A percentile compares a stretch with the other conserved stretches of the same genome.
phyloP scores from a whole-genome alignment of 2,113 vertebrate species.

The Gobio gobio region DNA sequence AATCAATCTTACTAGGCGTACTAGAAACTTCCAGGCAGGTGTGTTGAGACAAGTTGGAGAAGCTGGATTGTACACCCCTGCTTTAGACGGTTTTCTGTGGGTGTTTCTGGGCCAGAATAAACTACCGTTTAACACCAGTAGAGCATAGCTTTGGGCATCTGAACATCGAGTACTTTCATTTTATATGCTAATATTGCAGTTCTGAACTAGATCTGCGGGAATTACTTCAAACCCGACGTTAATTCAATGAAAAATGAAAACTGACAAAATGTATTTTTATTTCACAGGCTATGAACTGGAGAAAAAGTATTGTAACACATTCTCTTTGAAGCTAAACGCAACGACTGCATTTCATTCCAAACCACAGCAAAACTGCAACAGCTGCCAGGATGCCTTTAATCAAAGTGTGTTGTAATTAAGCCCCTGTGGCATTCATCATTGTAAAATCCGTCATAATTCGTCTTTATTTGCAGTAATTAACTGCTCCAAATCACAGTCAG shows the following conservation, averaged over 20 bases:
- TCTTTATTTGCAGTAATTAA: conserved; percentile 56
- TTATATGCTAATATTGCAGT: neutral
- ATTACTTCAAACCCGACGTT: conserved; percentile 28
- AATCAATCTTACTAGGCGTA: too few species aligned
- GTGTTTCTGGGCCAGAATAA: too few species aligned
- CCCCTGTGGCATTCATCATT: conserved; percentile 62
- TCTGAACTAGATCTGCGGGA: conserved; percentile 15
- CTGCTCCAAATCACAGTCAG: conserved; percentile 36
- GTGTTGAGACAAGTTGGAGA: too few species aligned
- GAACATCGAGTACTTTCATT: neutral
- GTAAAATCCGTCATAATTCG: conserved; percentile 61
- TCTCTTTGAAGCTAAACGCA: conserved; percentile 11
- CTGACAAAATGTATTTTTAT: neutral
- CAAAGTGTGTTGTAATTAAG: conserved; percentile 32
- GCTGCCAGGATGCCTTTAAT: conserved; percentile 36
- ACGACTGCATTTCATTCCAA: neutral
- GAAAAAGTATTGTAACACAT: neutral
- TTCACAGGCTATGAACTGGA: neutral
- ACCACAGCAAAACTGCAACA: conserved; percentile 31
- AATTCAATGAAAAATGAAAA: neutral
- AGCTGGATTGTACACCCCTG: too few species aligned
- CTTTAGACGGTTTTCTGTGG: too few species aligned
- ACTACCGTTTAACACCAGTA: too few species aligned
- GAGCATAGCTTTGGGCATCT: too few species aligned
- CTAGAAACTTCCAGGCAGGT: too few species aligned